phyloP scores from a whole-genome alignment of 2,113 vertebrate genomes.

The Ciconia maguari region DNA sequence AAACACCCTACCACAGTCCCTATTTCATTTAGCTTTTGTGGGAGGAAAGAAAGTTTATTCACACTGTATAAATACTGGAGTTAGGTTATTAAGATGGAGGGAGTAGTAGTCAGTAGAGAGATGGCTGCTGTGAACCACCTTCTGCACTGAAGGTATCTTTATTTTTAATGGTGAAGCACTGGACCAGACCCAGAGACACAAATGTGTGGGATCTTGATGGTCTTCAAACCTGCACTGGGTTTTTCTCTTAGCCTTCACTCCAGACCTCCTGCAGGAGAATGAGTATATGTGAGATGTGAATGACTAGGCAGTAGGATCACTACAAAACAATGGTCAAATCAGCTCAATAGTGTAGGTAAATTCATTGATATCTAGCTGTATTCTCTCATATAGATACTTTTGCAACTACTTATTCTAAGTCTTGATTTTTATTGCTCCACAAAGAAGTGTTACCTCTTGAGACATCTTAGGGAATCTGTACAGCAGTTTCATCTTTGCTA shows the following conservation, averaged over 20 bases:
- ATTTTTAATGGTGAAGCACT: not conserved
- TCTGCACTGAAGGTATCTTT: not conserved
- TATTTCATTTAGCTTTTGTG: not conserved
- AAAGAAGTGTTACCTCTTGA: not conserved
- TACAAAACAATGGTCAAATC: not conserved
- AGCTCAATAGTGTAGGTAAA: not conserved
- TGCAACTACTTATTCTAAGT: not conserved
- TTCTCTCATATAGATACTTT: not conserved
- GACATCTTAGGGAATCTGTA: not conserved
- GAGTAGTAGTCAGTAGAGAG: not conserved
- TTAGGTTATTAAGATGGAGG: not conserved
- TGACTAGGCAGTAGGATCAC: not conserved
- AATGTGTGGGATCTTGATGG: not conserved
- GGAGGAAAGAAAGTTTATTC: not conserved
- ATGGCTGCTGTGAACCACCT: not conserved
- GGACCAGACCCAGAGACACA: not conserved
- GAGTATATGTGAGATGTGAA: not conserved
- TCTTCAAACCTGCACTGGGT: rapidly evolving
- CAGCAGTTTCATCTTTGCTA: not conserved
- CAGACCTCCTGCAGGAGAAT: not conserved
- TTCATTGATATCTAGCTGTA: not conserved
- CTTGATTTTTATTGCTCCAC: not conserved
- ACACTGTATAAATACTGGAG: not conserved
- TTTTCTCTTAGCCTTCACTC: not conserved
- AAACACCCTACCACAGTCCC: not conserved